Evolutionary conservation across 2,888 invertebrate species (phyloP), one percentile per base, ranked within the genome.

Genomic region (Drosophila trichaetosa): DNA sequence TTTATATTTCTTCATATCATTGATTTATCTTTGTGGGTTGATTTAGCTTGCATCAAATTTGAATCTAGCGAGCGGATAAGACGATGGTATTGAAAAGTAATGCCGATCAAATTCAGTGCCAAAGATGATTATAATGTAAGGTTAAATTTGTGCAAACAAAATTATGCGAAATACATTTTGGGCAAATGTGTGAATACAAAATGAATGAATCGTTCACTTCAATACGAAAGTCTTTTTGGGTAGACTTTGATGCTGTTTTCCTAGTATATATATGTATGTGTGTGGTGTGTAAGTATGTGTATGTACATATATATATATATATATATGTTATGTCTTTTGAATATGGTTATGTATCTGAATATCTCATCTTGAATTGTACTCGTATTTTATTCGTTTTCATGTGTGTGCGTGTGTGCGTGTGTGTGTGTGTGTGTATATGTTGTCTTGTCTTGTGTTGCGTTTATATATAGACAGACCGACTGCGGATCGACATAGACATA

Each of bases 391-490:
- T 57, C 57, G 63, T 70, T 69, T 74, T 40, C 59, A 60, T 59
- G 40, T 42, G n/a, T 51, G 38, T 48, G 34, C 54, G 27, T 63
- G 34, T 58, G 24, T 63, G 34, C 52, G 24, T 46, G 18, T 49
- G 34, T 52, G 24, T 52, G 18, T 49, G 7, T 64, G 1, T 56
- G 24, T 38, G 4, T n/a, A 4, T 72, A 56, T 70, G 16, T 60
- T 72, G 56, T 71, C 62, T 65, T 66, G 60, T 75, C 64, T 80
- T 78, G 62, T 61, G 80, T 66, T 80, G 76, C 70, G 80, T 79
- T 79, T 79, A 79, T 79, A 79, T 79, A 79, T 79, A 79, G 79
- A 76, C 68, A 76, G 51, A 73, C 65, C 68, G 73, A 79, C 62
- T 64, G 77, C 58, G 64, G 80, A 78, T 76, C 71, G 62, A 61